Conservation (phyloP, 2,888 invertebrate species). For the Vanessa cardui region DNA sequence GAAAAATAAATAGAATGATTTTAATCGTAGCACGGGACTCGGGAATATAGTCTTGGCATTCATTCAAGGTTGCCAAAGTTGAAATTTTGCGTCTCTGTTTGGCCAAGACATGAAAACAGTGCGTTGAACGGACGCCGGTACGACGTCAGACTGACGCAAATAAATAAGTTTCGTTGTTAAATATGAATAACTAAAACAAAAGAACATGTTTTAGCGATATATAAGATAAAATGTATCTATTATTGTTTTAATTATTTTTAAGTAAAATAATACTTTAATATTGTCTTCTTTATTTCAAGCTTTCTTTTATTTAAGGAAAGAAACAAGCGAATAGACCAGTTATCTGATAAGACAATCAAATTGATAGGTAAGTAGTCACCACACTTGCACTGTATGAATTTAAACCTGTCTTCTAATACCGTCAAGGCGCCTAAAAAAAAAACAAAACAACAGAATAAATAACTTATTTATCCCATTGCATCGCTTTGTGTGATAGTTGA, state of each 20-base stretch:
- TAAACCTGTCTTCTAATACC: no score
- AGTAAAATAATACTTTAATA: no score
- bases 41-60: constrained; percentile 71
- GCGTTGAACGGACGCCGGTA: constrained; percentile 58
- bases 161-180: constrained; percentile 37
- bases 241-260: no score
- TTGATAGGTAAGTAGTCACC: no score
- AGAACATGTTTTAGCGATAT: constrained; percentile 7
- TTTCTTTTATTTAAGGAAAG: no score
- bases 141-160: constrained; percentile 68
- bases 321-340: no score
- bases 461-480: constrained; percentile 23
- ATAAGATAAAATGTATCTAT: not conserved
- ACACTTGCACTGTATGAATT: no score
- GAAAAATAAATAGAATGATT: constrained; percentile 59
- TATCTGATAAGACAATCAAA: no score
- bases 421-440: not conserved
- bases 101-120: constrained; percentile 63
- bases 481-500: constrained; percentile 26
- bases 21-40: constrained; percentile 60
- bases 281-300: no score
- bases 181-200: constrained; percentile 26
- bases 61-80: constrained; percentile 70
- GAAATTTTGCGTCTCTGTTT: constrained; percentile 78
- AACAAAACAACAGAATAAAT: not conserved